These are phyloP conservation scores for Drosophila fuyamai DNA, from an alignment of 1,140 invertebrate genomes.

Conservation along the genomic window DNA sequence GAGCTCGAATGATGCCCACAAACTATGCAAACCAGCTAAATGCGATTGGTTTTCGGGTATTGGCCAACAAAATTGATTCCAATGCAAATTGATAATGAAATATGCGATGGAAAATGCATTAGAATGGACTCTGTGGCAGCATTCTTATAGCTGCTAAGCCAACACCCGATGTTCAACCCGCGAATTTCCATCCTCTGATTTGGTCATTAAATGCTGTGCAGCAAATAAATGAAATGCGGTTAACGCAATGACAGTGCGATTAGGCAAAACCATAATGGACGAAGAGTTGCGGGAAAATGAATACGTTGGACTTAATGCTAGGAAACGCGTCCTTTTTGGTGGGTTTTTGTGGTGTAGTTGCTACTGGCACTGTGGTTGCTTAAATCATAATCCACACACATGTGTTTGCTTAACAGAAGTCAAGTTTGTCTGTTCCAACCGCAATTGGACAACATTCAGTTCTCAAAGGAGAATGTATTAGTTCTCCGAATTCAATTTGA, in stretches of 20 bases:
- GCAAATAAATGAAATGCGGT: slow-evolving; percentile 50
- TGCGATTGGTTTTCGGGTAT: slow-evolving; percentile 35
- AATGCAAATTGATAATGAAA: slow-evolving; percentile 52
- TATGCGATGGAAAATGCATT: slow-evolving; percentile 39
- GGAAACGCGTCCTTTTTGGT: slow-evolving; percentile 3
- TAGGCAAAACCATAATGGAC: slow-evolving; percentile 36
- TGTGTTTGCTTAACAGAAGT: slow-evolving; percentile 16
- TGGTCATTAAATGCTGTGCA: slow-evolving; percentile 45
- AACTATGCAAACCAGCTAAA: slow-evolving; percentile 36
- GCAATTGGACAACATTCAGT: slow-evolving; percentile 8
- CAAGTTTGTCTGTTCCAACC: slow-evolving; percentile 26
- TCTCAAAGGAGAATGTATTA: background rate
- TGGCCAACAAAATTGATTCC: slow-evolving; percentile 32
- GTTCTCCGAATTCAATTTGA: background rate
- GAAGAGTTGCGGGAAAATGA: slow-evolving; percentile 1
- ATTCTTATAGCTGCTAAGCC: slow-evolving; percentile 25
- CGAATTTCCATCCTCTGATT: background rate
- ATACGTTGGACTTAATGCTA: background rate
- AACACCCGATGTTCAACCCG: slow-evolving; percentile 5
- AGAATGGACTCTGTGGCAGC: slow-evolving; percentile 1
- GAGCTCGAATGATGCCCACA: slow-evolving; percentile 36
- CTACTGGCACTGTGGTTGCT: slow-evolving; percentile 26
- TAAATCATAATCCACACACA: slow-evolving; percentile 32
- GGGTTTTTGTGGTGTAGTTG: slow-evolving; percentile 1
- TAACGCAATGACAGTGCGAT: slow-evolving; percentile 49